Percentiles rank a stretch among this genome's conserved stretches.
phyloP scores from a whole-genome alignment of 2,888 invertebrate genomes.

The Rhamnusium bicolor region DNA sequence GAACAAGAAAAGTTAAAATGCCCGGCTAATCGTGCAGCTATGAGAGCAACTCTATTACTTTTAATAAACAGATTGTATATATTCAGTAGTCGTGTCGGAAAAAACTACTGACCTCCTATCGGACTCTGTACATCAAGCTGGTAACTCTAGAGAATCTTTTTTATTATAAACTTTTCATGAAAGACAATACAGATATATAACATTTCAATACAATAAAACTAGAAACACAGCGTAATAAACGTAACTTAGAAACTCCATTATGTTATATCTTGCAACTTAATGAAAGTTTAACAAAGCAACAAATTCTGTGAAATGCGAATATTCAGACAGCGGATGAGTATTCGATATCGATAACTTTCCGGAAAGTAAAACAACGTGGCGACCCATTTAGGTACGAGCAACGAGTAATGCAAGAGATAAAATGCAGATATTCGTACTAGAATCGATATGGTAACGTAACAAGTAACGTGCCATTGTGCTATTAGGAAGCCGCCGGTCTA shows the following conservation, averaged over 20 bases:
- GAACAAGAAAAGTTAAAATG: no score
- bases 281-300: conserved; percentile 38
- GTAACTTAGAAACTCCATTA: conserved; percentile 34
- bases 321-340: conserved; percentile 34
- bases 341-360: conserved; percentile 33
- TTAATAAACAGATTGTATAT: no score
- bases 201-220: background rate
- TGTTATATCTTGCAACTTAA: conserved; percentile 36
- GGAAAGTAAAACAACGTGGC: conserved; percentile 30
- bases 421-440: conserved; percentile 40
- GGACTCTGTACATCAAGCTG: no score
- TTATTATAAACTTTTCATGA: background rate
- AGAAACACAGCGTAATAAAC: conserved; percentile 8
- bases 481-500: conserved; percentile 39
- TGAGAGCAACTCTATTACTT: no score
- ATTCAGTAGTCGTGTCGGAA: no score
- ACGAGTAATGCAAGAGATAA: conserved; percentile 10
- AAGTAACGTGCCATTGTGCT: conserved; percentile 37
- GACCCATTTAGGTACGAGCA: conserved; percentile 18
- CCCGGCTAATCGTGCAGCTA: no score
- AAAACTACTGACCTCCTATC: no score
- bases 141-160: no score
- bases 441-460: conserved; percentile 38
- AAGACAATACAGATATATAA: background rate
- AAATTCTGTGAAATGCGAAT: conserved; percentile 40